Base-by-base conservation (phyloP, 92 coral and sea anemone species). In the Muricea muricata region DNA sequence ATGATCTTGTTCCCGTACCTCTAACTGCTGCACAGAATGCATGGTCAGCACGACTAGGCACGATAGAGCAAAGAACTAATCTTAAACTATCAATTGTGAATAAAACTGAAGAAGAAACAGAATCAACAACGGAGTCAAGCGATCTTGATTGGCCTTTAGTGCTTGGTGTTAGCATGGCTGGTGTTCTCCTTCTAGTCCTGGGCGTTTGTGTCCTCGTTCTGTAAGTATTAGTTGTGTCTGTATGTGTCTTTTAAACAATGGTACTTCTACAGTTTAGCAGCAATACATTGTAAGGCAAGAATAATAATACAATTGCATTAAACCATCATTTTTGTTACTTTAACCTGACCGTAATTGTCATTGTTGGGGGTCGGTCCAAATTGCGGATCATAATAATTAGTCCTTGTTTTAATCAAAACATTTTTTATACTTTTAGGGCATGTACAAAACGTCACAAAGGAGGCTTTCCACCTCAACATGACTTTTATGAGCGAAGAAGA, bases 141-240 rank as follows among this genome's bases (percentile, higher is more conserved):
- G 80, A 75, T 12, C 65, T 75, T 25, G 80, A 75, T n/a, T 75
- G 80, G 80, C 80, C 80, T 3, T 47, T 75, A 47, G 45, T 52
- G 7, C 80, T 75, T 15, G 80, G 80, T 7, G 41, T 75, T 35
- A 29, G 25, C 52, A 52, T 75, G 24, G 80, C 80, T 75, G 80
- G 65, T n/a, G 65, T 75, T 17, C 80, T 75, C 12, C 12, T 75
- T 23, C 63, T 75, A 23, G 61, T 57, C 65, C 35, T 75, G 80
- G 80, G 80, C n/a, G n/a, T 54, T 35, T 75, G 37, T 24, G 65
- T 75, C 15, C 65, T 75, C 10, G 14, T 75, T 18, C 61, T 75
- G 80, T 75, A 75, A 75, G 80, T 75, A 26, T 75, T 37, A 9
- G 42, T 37, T 37, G n/a, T 24, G n/a, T n/a, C n/a, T n/a, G n/a